Percentiles rank a stretch among this genome's conserved stretches.
phyloP scores from a whole-genome alignment of 1,140 invertebrate species.

The Ylistrum balloti region DNA sequence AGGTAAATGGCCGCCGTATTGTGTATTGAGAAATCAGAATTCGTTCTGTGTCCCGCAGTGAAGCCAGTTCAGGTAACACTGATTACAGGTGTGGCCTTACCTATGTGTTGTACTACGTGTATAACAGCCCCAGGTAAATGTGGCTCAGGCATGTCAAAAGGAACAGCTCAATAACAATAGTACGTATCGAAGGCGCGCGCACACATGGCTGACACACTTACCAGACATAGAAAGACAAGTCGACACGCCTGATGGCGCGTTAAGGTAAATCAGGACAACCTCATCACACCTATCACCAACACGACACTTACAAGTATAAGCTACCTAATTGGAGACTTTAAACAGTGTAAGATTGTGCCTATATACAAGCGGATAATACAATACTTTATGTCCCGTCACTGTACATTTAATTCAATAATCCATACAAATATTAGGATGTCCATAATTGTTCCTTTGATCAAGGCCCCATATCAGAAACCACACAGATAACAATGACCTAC shows the following conservation, averaged over 20 bases:
- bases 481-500: too few species aligned
- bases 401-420: neutral
- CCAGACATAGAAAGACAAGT: neutral
- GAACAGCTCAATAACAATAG: constrained; percentile 27
- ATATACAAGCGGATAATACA: neutral
- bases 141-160: constrained; percentile 21
- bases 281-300: neutral
- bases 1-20: neutral
- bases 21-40: neutral
- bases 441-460: too few species aligned
- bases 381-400: neutral
- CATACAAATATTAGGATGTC: too few species aligned
- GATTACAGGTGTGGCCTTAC: constrained; percentile 32
- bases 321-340: neutral
- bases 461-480: too few species aligned
- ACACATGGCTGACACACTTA: constrained; percentile 29
- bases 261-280: neutral
- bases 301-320: neutral
- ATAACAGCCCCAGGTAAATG: constrained; percentile 31
- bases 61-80: constrained; percentile 5
- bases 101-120: constrained; percentile 24
- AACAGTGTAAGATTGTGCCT: neutral
- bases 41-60: neutral
- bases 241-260: neutral
- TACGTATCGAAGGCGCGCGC: constrained; percentile 5